These are phyloP conservation scores for Megaceryle torquata DNA, from an alignment of 2,113 vertebrate species.

Conservation along the genomic window DNA sequence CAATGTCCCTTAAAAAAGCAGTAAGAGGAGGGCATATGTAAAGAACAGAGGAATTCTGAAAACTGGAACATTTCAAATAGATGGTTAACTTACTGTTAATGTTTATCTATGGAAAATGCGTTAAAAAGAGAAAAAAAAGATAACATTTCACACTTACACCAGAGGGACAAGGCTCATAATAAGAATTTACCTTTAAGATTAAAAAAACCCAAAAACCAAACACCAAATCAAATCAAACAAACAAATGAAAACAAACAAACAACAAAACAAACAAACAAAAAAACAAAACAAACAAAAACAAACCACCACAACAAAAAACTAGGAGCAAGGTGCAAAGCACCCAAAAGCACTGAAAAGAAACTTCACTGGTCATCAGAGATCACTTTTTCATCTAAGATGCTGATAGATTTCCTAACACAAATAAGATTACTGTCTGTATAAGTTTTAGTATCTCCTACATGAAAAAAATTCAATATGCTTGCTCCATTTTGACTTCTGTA, in stretches of 20 bases:
- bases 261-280: not conserved
- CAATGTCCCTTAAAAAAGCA: not conserved
- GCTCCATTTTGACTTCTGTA: constrained; percentile 21
- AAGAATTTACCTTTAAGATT: not conserved
- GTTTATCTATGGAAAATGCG: not conserved
- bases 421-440: not conserved
- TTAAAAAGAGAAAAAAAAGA: not conserved
- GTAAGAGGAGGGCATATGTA: accelerated
- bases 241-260: no score
- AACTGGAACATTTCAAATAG: not conserved
- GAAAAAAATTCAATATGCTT: not conserved
- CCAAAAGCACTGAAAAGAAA: not conserved
- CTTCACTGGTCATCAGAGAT: not conserved
- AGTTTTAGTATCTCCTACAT: not conserved
- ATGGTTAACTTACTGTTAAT: not conserved
- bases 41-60: not conserved
- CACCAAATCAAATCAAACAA: not conserved
- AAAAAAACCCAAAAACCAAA: not conserved
- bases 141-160: not conserved
- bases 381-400: not conserved
- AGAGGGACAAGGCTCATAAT: not conserved
- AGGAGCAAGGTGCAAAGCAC: not conserved
- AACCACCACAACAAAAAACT: not conserved
- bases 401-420: not conserved
- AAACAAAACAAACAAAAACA: not conserved